phyloP scores from a whole-genome alignment of 2,888 invertebrate species.

The Anodontia alba region DNA sequence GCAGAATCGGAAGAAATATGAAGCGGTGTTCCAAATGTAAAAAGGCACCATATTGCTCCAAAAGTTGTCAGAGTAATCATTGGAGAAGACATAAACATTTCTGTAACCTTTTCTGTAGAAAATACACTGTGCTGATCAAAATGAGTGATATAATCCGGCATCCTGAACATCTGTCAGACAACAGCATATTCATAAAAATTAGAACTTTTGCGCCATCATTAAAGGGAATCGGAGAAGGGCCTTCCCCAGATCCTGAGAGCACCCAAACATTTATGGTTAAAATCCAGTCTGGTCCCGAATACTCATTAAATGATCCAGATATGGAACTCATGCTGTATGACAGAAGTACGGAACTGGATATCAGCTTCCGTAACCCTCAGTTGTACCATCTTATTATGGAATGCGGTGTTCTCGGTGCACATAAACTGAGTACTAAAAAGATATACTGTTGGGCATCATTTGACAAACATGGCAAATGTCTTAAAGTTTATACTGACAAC shows the following conservation, averaged over 20 bases:
- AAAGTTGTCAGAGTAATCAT: constrained; percentile 33
- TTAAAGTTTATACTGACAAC: constrained; percentile 30
- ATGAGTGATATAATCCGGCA: constrained; percentile 18
- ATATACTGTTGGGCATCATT: constrained; percentile 53
- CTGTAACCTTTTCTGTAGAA: constrained; percentile 25
- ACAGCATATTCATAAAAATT: too few species aligned
- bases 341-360: constrained; percentile 29
- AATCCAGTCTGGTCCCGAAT: constrained; percentile 48
- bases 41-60: constrained; percentile 36
- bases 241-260: constrained; percentile 22
- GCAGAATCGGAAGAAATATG: not conserved
- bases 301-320: constrained; percentile 26
- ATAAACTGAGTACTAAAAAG: constrained; percentile 32
- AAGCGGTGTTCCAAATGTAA: constrained; percentile 30
- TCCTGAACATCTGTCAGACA: not conserved
- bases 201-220: not conserved
- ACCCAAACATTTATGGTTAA: constrained; percentile 39
- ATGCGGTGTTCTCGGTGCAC: constrained; percentile 37
- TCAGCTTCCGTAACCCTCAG: constrained; percentile 15
- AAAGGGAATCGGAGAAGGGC: constrained; percentile 36
- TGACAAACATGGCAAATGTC: constrained; percentile 16
- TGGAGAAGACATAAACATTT: constrained; percentile 38
- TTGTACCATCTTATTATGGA: constrained; percentile 37
- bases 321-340: constrained; percentile 38
- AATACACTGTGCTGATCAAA: constrained; percentile 18